These are phyloP conservation scores for Priocnemis perturbator DNA, from an alignment of 2,888 invertebrate species.

Conservation along the genomic window DNA sequence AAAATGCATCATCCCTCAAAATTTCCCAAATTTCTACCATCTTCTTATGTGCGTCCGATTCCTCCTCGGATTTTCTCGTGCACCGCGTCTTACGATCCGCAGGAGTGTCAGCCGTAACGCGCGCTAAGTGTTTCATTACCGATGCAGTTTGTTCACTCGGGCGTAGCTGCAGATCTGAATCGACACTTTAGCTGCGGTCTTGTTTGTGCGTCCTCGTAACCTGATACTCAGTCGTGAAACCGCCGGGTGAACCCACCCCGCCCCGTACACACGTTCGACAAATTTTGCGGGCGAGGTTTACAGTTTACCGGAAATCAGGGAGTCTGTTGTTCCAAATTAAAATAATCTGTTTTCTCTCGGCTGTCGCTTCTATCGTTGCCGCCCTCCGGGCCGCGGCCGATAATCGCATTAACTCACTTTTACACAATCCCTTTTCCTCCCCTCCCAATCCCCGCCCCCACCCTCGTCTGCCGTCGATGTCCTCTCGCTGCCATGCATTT, in stretches of 20 bases:
- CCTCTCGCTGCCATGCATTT: background rate
- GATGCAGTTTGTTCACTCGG: no score
- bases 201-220: background rate
- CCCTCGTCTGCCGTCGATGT: slow-evolving; percentile 9
- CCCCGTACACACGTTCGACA: slow-evolving; percentile 40
- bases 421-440: slow-evolving; percentile 13
- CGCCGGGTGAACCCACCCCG: slow-evolving; percentile 27
- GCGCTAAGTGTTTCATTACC: no score
- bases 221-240: background rate
- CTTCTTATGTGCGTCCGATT: no score
- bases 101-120: no score
- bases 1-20: no score
- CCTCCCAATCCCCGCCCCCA: background rate
- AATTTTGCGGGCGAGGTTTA: slow-evolving; percentile 52
- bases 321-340: slow-evolving; percentile 64
- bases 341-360: slow-evolving; percentile 60
- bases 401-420: slow-evolving; percentile 61
- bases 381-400: slow-evolving; percentile 37
- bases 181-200: no score
- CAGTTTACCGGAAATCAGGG: slow-evolving; percentile 41
- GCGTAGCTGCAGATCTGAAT: no score
- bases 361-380: slow-evolving; percentile 34
- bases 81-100: no score
- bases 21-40: no score
- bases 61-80: no score